Evolutionary conservation across 2,888 invertebrate genomes (phyloP).

Genomic region (Exephanes ischioxanthus): DNA sequence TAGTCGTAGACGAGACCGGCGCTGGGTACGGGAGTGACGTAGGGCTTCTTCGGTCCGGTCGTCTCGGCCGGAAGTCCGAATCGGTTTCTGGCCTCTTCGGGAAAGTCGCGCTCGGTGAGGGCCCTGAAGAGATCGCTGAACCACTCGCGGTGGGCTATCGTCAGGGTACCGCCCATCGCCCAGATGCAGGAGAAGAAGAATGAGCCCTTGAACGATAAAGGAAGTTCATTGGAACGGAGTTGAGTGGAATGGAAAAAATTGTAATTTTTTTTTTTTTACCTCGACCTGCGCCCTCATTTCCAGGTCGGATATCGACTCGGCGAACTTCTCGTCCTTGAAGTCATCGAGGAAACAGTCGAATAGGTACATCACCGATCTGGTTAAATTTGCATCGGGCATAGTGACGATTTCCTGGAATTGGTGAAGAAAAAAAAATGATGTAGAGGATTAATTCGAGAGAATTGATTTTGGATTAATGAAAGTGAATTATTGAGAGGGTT

Average conservation of each 20-base stretch:
- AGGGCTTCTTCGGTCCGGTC: constrained; percentile 88
- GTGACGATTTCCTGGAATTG: constrained; percentile 92
- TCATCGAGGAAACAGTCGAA: constrained; percentile 96
- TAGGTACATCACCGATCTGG: constrained; percentile 93
- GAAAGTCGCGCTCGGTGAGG: constrained; percentile 92
- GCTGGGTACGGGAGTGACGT: constrained; percentile 93
- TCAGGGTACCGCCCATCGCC: constrained; percentile 94
- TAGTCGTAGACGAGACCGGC: constrained; percentile 95
- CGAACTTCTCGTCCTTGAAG: constrained; percentile 91
- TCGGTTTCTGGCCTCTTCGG: constrained; percentile 87
- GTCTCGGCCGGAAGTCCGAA: constrained; percentile 86
- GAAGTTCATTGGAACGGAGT: constrained; percentile 5
- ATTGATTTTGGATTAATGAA: constrained; percentile 1
- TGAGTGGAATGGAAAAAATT: not conserved
- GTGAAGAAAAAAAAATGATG: constrained; percentile 24
- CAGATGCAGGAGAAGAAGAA: constrained; percentile 97
- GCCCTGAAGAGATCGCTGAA: constrained; percentile 92
- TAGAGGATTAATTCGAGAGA: not conserved
- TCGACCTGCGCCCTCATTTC: constrained; percentile 95
- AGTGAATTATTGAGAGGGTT: constrained; percentile 7
- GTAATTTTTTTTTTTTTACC: constrained; percentile 82
- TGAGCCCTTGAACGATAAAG: constrained; percentile 88
- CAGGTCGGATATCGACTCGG: constrained; percentile 90
- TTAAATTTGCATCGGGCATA: constrained; percentile 93
- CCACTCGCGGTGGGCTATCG: constrained; percentile 90